Percentiles rank a stretch among this genome's conserved stretches.
Conservation (phyloP, 2,888 invertebrate genomes). For the Conistra vaccinii region DNA sequence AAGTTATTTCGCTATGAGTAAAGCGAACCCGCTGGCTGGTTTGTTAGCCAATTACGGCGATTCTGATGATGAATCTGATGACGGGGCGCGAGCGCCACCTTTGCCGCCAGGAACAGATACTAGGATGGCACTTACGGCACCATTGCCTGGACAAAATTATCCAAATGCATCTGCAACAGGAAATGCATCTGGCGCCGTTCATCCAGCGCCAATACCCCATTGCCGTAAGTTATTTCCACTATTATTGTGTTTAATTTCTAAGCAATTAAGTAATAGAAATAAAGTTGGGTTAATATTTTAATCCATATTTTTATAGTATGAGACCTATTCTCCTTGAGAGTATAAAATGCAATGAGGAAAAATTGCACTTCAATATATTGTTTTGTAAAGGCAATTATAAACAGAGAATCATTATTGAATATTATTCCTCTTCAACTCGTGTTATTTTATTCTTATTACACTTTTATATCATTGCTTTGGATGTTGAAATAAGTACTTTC, state of each 20-base stretch:
- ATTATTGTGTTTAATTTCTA: background rate
- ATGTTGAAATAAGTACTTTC: no score
- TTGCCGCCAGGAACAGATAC: constrained; percentile 27
- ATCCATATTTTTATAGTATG: background rate
- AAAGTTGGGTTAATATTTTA: background rate
- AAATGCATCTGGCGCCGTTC: constrained; percentile 73
- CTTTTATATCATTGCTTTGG: no score
- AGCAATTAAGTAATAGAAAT: background rate
- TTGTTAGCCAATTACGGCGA: constrained; percentile 85
- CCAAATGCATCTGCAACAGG: constrained; percentile 24
- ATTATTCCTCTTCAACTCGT: background rate
- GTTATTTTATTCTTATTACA: background rate
- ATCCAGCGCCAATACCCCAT: constrained; percentile 85
- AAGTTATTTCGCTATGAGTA: constrained; percentile 78
- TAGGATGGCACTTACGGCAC: constrained; percentile 22
- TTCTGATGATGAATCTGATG: constrained; percentile 85
- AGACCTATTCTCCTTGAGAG: no score
- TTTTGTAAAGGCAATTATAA: background rate
- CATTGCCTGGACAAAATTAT: constrained; percentile 52
- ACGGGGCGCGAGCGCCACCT: constrained; percentile 56
- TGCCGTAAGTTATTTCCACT: constrained; percentile 79
- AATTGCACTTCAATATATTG: constrained; percentile 8
- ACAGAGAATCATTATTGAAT: background rate
- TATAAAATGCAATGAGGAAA: background rate
- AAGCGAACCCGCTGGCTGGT: constrained; percentile 81